These are phyloP conservation scores for Edolisoma coerulescens DNA, from an alignment of 2,113 vertebrate genomes.

Conservation along the genomic window DNA sequence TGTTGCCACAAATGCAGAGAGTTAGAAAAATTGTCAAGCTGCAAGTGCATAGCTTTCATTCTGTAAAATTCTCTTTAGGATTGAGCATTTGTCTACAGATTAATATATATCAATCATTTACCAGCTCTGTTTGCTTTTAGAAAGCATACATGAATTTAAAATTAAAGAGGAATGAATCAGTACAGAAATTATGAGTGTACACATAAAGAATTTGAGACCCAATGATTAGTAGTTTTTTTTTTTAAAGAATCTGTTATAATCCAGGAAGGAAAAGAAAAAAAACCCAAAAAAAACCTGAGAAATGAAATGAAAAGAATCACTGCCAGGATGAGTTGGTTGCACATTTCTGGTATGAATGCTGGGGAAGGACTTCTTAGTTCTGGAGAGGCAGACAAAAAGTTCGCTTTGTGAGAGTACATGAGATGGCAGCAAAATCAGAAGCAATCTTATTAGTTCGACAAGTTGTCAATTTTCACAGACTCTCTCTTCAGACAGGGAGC, in stretches of 20 bases:
- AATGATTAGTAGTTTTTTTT: background rate
- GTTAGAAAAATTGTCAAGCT: background rate
- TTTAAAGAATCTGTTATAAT: background rate
- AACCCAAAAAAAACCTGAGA: background rate
- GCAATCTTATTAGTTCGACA: background rate
- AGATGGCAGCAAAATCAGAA: background rate
- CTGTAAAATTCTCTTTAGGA: background rate
- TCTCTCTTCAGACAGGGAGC: background rate
- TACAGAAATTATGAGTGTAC: background rate
- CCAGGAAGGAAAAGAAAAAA: background rate
- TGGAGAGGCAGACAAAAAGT: background rate
- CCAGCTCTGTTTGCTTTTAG: background rate
- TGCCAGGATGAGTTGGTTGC: background rate
- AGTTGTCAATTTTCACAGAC: conserved; percentile 20
- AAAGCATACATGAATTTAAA: background rate
- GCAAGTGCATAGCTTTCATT: background rate
- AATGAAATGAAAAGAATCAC: background rate
- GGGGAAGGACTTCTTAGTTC: background rate
- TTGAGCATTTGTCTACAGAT: background rate
- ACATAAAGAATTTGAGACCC: background rate
- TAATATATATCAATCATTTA: background rate
- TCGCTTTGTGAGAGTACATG: background rate
- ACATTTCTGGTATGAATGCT: background rate
- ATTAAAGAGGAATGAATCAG: background rate
- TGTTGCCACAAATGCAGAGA: background rate